Evolutionary conservation across 1,140 invertebrate species (phyloP), one percentile per base, ranked within the genome.

Genomic region (Magallana angulata): DNA sequence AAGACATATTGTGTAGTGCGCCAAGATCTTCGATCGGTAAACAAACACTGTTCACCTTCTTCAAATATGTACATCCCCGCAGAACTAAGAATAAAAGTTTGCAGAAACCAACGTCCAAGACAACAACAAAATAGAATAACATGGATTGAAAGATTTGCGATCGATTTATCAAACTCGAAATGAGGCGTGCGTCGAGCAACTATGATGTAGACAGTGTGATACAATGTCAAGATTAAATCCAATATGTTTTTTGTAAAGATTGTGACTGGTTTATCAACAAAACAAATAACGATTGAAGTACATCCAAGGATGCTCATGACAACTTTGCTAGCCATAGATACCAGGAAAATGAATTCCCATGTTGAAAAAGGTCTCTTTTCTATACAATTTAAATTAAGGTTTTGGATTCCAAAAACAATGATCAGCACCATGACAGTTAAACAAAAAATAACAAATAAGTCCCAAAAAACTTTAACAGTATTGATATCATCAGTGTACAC

Each of bases 231-330:
- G 12, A 76, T 11, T 12, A 76, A 30, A 30, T 76, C 7, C 1
- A 76, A 24, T 18, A 30, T 0, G 36, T 76, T 76, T 76, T 76
- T 76, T 76, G 68, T 76, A 24, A 76, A 76, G 18, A 76, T 76
- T 12, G 68, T 76, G 12, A 12, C 9, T 30, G 68, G 24, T 36
- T 12, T 76, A 7, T 76, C 24, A 11, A 76, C 68, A 11, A 30
- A 0, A 76, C 68, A 48, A 48, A 48, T 5, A 48, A 48, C 4
- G 36, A 48, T 48, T 48, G 36, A 48, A 2, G 36, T 48, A 48
- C 36, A 48, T 48, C 36, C 68, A 9, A 76, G 9, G 24, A 30
- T 76, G 14, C 36, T 76, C 7, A 36, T 30, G 7, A 76, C 68
- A 12, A 76, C 68, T 12, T 30, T 76, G 11, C 68, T 30, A 24